These are phyloP conservation scores for Tinea trinotella DNA, from an alignment of 2,888 invertebrate genomes.

Conservation along the genomic window DNA sequence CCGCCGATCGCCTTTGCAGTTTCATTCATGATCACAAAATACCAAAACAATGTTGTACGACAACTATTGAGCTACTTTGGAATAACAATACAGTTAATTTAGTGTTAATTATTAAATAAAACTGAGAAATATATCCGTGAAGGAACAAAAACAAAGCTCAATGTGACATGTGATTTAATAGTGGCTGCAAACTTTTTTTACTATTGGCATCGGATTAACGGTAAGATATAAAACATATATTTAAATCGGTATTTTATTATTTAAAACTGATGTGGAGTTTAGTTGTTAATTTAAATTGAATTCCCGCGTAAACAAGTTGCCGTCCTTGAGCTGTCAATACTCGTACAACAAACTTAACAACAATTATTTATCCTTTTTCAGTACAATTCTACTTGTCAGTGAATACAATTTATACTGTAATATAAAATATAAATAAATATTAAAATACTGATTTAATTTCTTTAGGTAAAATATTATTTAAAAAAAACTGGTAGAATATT, in stretches of 20 bases:
- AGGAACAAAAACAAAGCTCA: slow-evolving; percentile 9
- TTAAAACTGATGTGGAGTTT: not conserved
- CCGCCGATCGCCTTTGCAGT: slow-evolving; percentile 31
- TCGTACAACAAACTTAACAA: not conserved
- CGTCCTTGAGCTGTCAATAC: slow-evolving; percentile 9
- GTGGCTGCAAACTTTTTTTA: slow-evolving; percentile 3
- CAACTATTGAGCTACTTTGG: not conserved
- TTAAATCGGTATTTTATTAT: not conserved
- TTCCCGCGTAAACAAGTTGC: slow-evolving; percentile 3
- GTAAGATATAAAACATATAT: not conserved
- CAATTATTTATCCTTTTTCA: not conserved
- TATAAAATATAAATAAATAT: too few relatives aligned
- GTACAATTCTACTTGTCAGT: too few relatives aligned
- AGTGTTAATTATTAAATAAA: not conserved
- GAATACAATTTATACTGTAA: too few relatives aligned
- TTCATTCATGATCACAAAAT: slow-evolving; percentile 21
- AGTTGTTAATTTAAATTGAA: not conserved
- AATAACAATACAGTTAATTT: not conserved
- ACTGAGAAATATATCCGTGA: not conserved
- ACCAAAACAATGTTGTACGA: not conserved
- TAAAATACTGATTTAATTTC: not conserved
- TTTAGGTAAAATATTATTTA: not conserved
- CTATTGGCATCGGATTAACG: slow-evolving; percentile 10
- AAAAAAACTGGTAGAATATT: not conserved
- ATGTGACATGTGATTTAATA: slow-evolving; percentile 6